phyloP scores from a whole-genome alignment of 2,888 invertebrate genomes.

The Xylocampa areola region DNA sequence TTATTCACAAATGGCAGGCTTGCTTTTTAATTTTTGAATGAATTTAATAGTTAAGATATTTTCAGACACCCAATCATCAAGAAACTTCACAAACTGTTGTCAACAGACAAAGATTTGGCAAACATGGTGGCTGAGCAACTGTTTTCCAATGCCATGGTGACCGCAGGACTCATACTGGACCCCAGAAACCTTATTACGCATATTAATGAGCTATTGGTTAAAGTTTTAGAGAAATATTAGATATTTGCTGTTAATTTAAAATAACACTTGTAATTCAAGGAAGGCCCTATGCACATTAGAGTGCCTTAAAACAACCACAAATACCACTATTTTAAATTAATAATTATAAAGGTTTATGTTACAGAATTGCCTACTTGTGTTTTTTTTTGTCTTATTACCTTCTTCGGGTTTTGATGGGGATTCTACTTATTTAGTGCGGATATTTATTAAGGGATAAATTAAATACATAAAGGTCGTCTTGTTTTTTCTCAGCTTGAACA shows the following conservation, averaged over 20 bases:
- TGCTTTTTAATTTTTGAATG: too few species aligned
- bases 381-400: too few species aligned
- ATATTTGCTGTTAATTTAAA: conserved; percentile 13
- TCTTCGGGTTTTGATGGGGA: too few species aligned
- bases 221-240: conserved; percentile 94
- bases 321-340: too few species aligned
- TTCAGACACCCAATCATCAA: conserved; percentile 96
- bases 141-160: conserved; percentile 98
- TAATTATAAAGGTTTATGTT: conserved; percentile 19
- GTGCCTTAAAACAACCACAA: too few species aligned
- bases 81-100: conserved; percentile 94
- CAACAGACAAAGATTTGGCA: conserved; percentile 94
- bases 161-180: conserved; percentile 97
- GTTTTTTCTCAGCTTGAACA: too few species aligned
- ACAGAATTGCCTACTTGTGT: too few species aligned
- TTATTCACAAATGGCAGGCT: too few species aligned
- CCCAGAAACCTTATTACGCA: conserved; percentile 95
- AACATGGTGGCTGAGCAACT: conserved; percentile 96
- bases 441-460: too few species aligned
- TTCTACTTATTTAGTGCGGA: too few species aligned
- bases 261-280: neutral
- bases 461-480: too few species aligned
- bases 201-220: conserved; percentile 95
- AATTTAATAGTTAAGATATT: conserved; percentile 11
- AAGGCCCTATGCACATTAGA: too few species aligned